Conservation (phyloP, 1,140 invertebrate genomes). For the Bombus superbus region DNA sequence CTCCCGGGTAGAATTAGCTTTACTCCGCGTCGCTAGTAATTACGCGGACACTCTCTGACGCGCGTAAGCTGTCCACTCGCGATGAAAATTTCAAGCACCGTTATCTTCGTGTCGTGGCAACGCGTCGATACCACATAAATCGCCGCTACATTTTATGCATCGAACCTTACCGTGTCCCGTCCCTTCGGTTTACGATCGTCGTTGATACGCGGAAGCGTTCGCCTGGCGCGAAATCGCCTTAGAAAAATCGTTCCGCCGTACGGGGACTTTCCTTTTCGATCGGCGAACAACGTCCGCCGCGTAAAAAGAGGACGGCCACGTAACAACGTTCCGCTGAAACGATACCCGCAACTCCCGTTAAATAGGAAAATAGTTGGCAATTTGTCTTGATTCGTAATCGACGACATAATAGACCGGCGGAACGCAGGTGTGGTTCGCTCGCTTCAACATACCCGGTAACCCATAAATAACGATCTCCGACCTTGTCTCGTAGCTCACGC, state of each 20-base stretch:
- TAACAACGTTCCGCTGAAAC: background rate
- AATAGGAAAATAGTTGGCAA: conserved; percentile 57
- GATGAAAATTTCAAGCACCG: background rate
- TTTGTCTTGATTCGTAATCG: conserved; percentile 56
- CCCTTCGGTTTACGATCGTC: too few relatives aligned
- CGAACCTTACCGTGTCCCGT: too few relatives aligned
- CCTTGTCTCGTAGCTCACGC: background rate
- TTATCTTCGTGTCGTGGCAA: background rate
- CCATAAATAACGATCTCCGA: conserved; percentile 51
- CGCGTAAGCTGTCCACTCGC: background rate
- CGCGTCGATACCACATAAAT: too few relatives aligned
- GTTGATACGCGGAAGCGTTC: too few relatives aligned
- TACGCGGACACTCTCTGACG: conserved; percentile 37
- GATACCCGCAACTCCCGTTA: conserved; percentile 9
- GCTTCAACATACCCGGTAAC: conserved; percentile 45
- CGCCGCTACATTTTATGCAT: too few relatives aligned
- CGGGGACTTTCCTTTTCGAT: conserved; percentile 35
- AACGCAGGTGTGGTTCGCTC: conserved; percentile 60
- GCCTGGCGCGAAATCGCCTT: too few relatives aligned
- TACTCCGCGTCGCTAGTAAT: conserved; percentile 48
- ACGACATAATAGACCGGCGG: conserved; percentile 50
- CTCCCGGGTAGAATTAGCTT: conserved; percentile 50
- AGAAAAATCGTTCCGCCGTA: conserved; percentile 15
- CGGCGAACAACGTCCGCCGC: background rate
- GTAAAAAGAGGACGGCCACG: background rate